These are phyloP conservation scores for Pachycephala philippinensis DNA, from an alignment of 2,113 vertebrate species.

Conservation along the genomic window DNA sequence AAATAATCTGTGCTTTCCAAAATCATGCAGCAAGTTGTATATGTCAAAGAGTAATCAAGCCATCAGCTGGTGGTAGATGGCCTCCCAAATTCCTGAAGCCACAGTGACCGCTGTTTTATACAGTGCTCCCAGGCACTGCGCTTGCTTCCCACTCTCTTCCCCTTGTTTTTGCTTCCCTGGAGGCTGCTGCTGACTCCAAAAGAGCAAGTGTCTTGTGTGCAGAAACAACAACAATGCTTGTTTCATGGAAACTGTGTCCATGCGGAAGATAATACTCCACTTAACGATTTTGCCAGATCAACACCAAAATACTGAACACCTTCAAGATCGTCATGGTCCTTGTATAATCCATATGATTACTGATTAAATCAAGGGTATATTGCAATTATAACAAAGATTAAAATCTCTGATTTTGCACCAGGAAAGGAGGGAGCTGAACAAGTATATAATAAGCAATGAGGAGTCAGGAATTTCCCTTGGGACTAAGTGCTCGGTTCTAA, in stretches of 20 bases:
- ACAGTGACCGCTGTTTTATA: not conserved
- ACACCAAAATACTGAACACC: not conserved
- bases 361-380: not conserved
- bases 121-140: not conserved
- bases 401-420: not conserved
- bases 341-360: not conserved
- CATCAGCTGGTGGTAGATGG: not conserved
- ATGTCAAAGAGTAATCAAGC: not conserved
- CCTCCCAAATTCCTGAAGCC: not conserved
- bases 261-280: not conserved
- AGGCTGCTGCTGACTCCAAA: not conserved
- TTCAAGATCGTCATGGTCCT: not conserved
- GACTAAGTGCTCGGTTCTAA: not conserved
- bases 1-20: not conserved
- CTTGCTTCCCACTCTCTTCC: not conserved
- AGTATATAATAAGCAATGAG: not conserved
- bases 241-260: not conserved
- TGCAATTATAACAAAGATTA: not conserved
- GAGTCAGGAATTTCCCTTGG: not conserved
- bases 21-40: not conserved
- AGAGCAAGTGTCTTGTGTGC: not conserved
- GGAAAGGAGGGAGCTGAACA: not conserved
- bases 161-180: not conserved
- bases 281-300: not conserved
- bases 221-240: not conserved